phyloP scores from a whole-genome alignment of 2,888 invertebrate genomes.

The Trichopoda pennipes region DNA sequence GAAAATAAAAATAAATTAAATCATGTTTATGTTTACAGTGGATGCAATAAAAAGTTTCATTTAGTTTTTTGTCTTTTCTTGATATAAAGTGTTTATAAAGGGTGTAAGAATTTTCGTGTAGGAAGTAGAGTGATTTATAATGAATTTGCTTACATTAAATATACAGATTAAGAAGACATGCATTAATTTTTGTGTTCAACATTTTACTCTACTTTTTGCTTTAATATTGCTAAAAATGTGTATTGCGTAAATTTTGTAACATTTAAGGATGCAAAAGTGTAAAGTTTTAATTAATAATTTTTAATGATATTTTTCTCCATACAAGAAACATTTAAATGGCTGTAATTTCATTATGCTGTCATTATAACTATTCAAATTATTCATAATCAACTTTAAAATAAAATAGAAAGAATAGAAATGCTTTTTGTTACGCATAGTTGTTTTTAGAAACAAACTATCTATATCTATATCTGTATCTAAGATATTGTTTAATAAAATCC shows the following conservation, averaged over 20 bases:
- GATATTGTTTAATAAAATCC: too few relatives aligned
- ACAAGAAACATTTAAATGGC: slow-evolving; percentile 4
- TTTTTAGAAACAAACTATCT: too few relatives aligned
- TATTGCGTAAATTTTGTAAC: background rate
- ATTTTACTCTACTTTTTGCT: background rate
- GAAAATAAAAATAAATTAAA: slow-evolving; percentile 7
- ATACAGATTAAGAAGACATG: background rate
- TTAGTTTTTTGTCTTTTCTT: background rate
- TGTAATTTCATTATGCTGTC: background rate
- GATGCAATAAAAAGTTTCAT: slow-evolving; percentile 9
- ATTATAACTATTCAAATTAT: background rate
- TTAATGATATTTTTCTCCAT: background rate
- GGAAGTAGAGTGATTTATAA: slow-evolving; percentile 9
- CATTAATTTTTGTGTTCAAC: background rate
- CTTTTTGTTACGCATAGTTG: too few relatives aligned
- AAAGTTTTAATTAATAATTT: background rate
- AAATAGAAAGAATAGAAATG: too few relatives aligned
- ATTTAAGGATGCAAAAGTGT: background rate
- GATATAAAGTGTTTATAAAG: slow-evolving; percentile 25
- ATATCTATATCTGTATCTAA: too few relatives aligned
- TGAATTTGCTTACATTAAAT: background rate
- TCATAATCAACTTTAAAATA: too few relatives aligned
- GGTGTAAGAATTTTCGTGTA: slow-evolving; percentile 3
- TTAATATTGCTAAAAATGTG: background rate
- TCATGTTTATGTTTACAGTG: slow-evolving; percentile 16